Base-by-base conservation (phyloP, 2,888 invertebrate genomes). In the Pristionchus fissidentatus region DNA sequence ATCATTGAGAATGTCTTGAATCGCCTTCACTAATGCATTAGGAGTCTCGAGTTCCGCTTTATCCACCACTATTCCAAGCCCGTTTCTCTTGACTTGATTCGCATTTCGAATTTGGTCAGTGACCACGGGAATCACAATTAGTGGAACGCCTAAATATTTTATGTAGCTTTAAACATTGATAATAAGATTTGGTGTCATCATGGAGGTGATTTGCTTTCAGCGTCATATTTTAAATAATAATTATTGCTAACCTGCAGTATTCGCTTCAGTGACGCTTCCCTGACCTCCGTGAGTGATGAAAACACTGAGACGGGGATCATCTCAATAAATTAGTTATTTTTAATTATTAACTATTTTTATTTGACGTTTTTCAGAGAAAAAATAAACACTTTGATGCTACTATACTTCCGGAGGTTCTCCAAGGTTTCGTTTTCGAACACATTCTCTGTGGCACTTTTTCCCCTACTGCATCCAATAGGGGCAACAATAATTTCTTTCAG, bases 51-150 rank as follows among this genome's bases (percentile, higher is more conserved):
- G 43, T 10, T 22, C 10, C 22, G 26, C 80, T 55, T 80, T 60
- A 43, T 41, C 60, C 13, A 80, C 43, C 1, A 80, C 49, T 0
- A 80, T 43, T n/a, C 60, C 80, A 15, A 80, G 26, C 1, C 60
- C 80, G 43, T 80, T 80, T 29, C 43, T 41, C 60, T 49, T 60
- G 15, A 60, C 80, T 60, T 80, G 80, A 29, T 92, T 90, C 29
- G 92, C 89, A 81, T 93, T 92, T 75, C 93, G 92, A 78, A 91
- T 90, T 89, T 93, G 93, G 88, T 93, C 93, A 38, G 92, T 93
- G 85, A 92, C 93, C 46, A 93, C 89, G 4, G 93, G 93, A 57
- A 93, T 89, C 5, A 92, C 92, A 1, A 93, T 90, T 84, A 93
- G 91, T 4, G 93, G 93, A 29, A 93, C 92, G 52, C 92, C 93